Base-by-base conservation (phyloP, 2,888 invertebrate species). In the Agonum fuliginosum region DNA sequence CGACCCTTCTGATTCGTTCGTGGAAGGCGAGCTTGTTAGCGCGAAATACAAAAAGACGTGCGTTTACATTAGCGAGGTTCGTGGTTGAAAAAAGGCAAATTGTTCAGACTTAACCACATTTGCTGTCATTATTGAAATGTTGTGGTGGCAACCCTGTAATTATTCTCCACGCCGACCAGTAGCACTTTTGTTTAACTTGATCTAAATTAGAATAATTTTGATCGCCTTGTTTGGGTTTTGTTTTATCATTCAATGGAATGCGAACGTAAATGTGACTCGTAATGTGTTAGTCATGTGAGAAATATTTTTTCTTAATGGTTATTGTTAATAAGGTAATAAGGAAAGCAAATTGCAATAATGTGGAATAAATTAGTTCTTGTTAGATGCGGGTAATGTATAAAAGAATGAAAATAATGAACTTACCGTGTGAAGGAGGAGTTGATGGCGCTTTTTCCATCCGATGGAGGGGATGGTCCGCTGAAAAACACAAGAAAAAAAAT, bases 381-480 rank as follows among this genome's bases (percentile, higher is more conserved):
- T 37, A 37, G 37, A 37, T 37, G 1, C 37, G 10, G n/a, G 37
- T n/a, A 37, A 37, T 37, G 12, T 37, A 37, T n/a, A n/a, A n/a
- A 48, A 1, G 4, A 12, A 48, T 3, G 14, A 8, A 48, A 19
- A 10, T 19, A 17, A 48, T 22, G n/a, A 10, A 24, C 92, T 89
- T 87, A 93, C 93, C 93, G 85, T 92, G 90, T 83, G 92, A 92
- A 85, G 91, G 91, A 81, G 94, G 93, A 83, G 94, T 94, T 83
- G 93, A 93, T 80, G 94, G 94, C 82, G 94, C 92, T 87, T 94
- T 93, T 85, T 94, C 93, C 85, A 93, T 87, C 82, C 90, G 88
- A 85, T 89, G 92, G 87, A 86, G 90, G 86, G 85, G 90, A 78
- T 89, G 88, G 84, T 89, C 89, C 83, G 87, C 88, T 89, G 88